Evolutionary conservation across 2,113 vertebrate species (phyloP).

Genomic region (Brienomyrus longianalis): DNA sequence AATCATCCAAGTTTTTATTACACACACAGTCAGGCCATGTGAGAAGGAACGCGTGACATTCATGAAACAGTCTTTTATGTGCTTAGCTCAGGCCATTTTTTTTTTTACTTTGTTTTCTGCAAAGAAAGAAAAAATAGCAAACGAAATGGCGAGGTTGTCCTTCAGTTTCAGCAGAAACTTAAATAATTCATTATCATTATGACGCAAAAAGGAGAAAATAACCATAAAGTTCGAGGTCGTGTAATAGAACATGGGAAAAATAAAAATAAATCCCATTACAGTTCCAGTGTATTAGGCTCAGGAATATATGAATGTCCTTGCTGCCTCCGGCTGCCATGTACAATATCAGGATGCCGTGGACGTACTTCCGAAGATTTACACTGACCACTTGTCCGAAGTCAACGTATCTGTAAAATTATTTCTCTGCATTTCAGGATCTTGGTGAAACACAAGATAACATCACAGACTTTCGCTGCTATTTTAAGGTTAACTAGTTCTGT

Average conservation of each 20-base stretch:
- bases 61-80: not conserved
- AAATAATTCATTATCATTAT: slow-evolving; percentile 2
- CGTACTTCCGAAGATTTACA: not conserved
- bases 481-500: not conserved
- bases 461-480: not conserved
- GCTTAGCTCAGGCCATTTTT: not conserved
- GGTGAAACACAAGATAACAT: not conserved
- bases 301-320: not conserved
- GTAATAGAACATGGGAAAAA: not conserved
- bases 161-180: not conserved
- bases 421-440: not conserved
- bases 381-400: not conserved
- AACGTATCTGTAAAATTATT: not conserved
- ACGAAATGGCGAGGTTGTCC: not conserved
- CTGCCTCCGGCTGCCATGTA: not conserved
- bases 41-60: not conserved
- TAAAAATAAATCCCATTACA: not conserved
- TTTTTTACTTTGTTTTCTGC: not conserved
- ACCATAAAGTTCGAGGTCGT: not conserved
- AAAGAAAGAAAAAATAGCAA: not conserved
- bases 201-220: not conserved
- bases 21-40: not conserved
- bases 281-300: not conserved
- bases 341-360: not conserved
- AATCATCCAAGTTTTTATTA: slow-evolving; percentile 5